Base-by-base conservation (phyloP, 2,797 vertebrate species). In the Hippocampus kuda region DNA sequence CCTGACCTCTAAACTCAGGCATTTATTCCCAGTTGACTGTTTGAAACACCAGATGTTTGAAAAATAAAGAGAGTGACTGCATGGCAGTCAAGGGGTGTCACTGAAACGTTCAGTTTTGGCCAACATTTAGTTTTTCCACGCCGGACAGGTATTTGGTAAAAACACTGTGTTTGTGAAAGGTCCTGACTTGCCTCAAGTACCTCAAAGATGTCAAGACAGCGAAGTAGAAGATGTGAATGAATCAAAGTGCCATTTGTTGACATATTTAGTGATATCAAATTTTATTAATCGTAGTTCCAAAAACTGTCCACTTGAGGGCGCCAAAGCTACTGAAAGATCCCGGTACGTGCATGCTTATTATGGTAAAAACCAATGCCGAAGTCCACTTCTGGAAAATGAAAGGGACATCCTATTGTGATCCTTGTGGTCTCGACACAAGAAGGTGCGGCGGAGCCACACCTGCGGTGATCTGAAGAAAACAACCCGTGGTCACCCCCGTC, bases 31-130 rank as follows among this genome's bases (percentile, higher is more conserved):
- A 64, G 38, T n/a, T 67, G 81, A 62, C 75, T 63, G 56, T 70
- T 82, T 68, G 15, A 81, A 69, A 74, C 5, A 2, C 71, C 81
- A 85, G 83, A 85, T 83, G 82, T 81, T 82, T 74, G 80, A 69
- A 75, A 80, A 65, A 65, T 46, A 62, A 54, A n/a, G 48, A 49
- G 49, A 51, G 20, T 22, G 34, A 38, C 34, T 38, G 34, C 34
- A 38, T 6, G 34, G 46, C 46, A 5, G 12, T 54, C 24, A 11
- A 11, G 11, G 53, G 10, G n/a, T 10, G 8, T 54, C 53, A 56
- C n/a, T 56, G n/a, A 56, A 24, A 12, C n/a, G 4, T 54, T 9
- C 2, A 53, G 7, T n/a, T 53, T 22, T 53, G 51, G 7, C 20
- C 51, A 53, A 53, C 22, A 22, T 56, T 26, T 56, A 0, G 0